Evolutionary conservation across 2,797 vertebrate species (phyloP).

Genomic region (Chanos chanos): DNA sequence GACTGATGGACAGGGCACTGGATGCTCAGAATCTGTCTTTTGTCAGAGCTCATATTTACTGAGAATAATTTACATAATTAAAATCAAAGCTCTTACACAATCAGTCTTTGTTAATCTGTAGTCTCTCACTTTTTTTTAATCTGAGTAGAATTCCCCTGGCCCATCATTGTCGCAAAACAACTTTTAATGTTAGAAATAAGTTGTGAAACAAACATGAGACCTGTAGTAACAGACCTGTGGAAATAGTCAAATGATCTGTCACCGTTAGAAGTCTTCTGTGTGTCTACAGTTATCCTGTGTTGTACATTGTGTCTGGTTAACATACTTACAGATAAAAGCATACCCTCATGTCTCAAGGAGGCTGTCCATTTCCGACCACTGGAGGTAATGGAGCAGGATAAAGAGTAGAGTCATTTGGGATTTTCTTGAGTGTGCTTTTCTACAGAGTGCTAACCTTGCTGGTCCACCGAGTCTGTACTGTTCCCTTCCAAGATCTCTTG

Average conservation of each 20-base stretch:
- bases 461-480: conserved; percentile 30
- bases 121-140: too few species aligned
- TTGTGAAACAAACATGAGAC: too few species aligned
- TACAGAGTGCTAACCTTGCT: conserved; percentile 43
- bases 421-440: conserved; percentile 25
- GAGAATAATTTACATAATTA: background rate
- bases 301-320: too few species aligned
- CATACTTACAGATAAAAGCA: background rate
- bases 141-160: too few species aligned
- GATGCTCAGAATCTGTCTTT: background rate
- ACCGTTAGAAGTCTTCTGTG: too few species aligned
- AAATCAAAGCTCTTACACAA: too few species aligned
- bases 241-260: too few species aligned
- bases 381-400: conserved; percentile 46
- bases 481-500: accelerated
- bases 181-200: too few species aligned
- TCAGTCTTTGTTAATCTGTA: too few species aligned
- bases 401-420: background rate
- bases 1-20: conserved; percentile 13
- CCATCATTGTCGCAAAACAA: too few species aligned
- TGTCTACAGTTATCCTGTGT: too few species aligned
- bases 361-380: background rate
- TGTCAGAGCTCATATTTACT: background rate
- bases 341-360: conserved; percentile 26
- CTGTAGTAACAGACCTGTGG: too few species aligned